A percentile compares a stretch with the other conserved stretches of the same genome.
phyloP scores from a whole-genome alignment of 2,797 vertebrate species.

The Danio albolineatus region DNA sequence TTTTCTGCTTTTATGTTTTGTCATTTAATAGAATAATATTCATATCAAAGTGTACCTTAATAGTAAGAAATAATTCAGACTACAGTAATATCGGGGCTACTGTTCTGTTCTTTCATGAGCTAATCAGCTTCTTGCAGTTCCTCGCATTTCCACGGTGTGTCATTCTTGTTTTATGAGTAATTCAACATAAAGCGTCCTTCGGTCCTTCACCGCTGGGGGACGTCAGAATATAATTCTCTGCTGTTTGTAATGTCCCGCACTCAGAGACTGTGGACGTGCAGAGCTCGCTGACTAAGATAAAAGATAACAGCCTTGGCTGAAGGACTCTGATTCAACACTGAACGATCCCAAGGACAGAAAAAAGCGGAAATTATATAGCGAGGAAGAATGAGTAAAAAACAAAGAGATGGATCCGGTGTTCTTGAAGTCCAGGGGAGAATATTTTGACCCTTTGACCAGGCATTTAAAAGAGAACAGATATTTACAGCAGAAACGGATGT shows the following conservation, averaged over 20 bases:
- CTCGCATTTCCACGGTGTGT: conserved; percentile 26
- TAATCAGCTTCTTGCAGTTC: neutral
- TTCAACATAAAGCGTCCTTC: too few species aligned
- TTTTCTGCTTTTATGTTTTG: neutral
- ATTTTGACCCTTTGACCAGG: neutral
- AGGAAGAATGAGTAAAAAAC: neutral
- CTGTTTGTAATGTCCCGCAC: neutral
- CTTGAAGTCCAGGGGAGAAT: neutral
- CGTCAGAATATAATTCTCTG: neutral
- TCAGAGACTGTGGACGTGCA: conserved; percentile 27
- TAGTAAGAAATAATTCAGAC: neutral
- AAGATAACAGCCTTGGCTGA: conserved; percentile 53
- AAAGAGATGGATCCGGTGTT: conserved; percentile 19
- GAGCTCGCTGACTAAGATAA: conserved; percentile 47
- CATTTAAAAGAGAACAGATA: neutral
- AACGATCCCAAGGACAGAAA: conserved; percentile 50
- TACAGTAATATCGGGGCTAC: neutral
- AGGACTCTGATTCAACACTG: conserved; percentile 52
- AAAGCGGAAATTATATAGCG: neutral
- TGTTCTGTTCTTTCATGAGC: neutral
- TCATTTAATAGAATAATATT: neutral
- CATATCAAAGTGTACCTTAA: neutral
- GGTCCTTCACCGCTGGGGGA: conserved; percentile 28
- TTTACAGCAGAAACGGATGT: neutral
- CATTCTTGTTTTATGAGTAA: conserved; percentile 1